Conservation (phyloP, 2,113 vertebrate genomes). For the Antechinus stuartii region DNA sequence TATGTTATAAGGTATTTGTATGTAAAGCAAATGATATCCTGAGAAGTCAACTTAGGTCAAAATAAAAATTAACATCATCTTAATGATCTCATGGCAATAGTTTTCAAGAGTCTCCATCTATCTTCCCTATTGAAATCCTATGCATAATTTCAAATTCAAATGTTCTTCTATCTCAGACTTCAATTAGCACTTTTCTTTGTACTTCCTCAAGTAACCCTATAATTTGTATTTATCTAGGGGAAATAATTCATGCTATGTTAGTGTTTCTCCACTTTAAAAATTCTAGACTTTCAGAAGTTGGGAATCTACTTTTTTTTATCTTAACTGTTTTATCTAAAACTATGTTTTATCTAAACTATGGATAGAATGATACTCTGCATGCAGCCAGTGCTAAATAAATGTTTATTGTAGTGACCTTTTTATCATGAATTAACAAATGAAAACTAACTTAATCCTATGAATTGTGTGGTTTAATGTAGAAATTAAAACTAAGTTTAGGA, state of each 20-base stretch:
- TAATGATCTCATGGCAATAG: not conserved
- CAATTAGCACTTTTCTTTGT: not conserved
- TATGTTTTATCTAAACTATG: not conserved
- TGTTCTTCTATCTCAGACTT: not conserved
- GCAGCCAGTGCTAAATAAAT: not conserved
- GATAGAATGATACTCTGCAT: not conserved
- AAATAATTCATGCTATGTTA: not conserved
- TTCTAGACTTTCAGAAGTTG: not conserved
- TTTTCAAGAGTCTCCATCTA: not conserved
- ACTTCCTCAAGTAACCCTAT: not conserved
- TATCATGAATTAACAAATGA: not conserved
- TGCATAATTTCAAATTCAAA: not conserved
- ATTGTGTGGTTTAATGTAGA: not conserved
- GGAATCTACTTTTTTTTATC: not conserved
- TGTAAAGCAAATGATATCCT: not conserved
- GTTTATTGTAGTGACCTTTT: not conserved
- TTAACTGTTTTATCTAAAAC: no score
- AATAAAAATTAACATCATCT: constrained; percentile 13
- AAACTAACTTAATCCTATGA: not conserved
- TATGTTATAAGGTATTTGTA: not conserved
- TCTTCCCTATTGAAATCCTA: not conserved
- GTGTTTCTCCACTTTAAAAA: not conserved
- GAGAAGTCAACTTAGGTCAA: not conserved
- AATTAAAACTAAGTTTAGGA: not conserved
- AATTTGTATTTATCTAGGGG: not conserved